Conservation (phyloP, 2,113 vertebrate species). For the Zingel zingel region DNA sequence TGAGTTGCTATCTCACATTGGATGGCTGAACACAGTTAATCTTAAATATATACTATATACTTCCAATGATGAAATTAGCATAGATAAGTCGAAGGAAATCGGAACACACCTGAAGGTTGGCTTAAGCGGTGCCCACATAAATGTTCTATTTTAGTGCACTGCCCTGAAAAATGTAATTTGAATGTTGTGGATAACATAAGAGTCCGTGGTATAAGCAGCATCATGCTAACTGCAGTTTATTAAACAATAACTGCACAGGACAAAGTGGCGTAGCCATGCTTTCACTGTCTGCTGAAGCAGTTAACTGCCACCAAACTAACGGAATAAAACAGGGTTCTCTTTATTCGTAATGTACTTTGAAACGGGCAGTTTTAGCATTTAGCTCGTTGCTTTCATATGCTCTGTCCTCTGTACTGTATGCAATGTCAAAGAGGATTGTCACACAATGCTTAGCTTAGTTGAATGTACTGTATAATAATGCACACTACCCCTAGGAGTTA, state of each 20-base stretch:
- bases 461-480: conserved; percentile 73
- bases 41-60: too few relatives aligned
- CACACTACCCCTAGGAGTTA: conserved; percentile 49
- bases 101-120: background rate
- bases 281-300: background rate
- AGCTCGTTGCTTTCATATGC: conserved; percentile 16
- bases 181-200: background rate
- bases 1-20: background rate
- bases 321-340: conserved; percentile 64
- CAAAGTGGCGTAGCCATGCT: background rate
- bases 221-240: background rate
- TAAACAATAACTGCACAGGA: background rate
- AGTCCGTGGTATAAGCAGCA: background rate
- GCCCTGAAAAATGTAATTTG: background rate
- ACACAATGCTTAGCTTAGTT: conserved; percentile 56
- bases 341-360: conserved; percentile 4
- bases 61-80: too few relatives aligned
- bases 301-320: conserved; percentile 38
- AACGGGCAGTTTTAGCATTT: conserved; percentile 33
- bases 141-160: background rate
- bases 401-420: conserved; percentile 49
- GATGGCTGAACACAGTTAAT: background rate
- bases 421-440: conserved; percentile 65
- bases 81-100: background rate
- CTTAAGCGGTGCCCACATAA: background rate